Conservation (phyloP, 92 coral and sea anemone genomes). For the Paragorgia papillata region DNA sequence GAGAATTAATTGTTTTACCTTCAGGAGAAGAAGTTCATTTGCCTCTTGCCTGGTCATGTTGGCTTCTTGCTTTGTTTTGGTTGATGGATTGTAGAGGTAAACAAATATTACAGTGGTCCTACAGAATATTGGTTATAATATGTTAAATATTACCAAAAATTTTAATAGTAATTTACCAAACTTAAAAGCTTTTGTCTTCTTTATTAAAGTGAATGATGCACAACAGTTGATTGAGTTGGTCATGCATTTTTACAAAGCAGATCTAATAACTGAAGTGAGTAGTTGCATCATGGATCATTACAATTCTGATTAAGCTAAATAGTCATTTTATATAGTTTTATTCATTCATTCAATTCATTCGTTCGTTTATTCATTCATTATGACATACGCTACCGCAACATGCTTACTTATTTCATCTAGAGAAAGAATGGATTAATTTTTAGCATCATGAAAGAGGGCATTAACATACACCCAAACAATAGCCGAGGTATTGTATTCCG, state of each 20-base stretch:
- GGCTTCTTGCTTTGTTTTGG: conserved; percentile 23
- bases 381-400: no score
- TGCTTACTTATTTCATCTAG: not conserved
- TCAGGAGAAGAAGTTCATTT: not conserved
- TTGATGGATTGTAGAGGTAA: conserved; percentile 13
- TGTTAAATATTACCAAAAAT: not conserved
- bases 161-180: not conserved
- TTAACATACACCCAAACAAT: not conserved
- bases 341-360: no score
- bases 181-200: not conserved
- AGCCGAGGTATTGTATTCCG: not conserved
- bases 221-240: conserved; percentile 2
- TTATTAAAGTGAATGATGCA: conserved; percentile 15
- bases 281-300: no score
- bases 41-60: conserved; percentile 1
- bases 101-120: not conserved
- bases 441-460: conserved; percentile 3
- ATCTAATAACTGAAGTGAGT: not conserved
- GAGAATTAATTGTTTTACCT: no score
- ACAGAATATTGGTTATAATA: not conserved
- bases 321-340: no score
- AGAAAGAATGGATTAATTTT: not conserved
- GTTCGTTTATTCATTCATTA: no score
- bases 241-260: not conserved
- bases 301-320: no score